Evolutionary conservation across 2,797 vertebrate genomes (phyloP), one percentile per base, ranked within the genome.

Genomic region (Micromesistius poutassou): DNA sequence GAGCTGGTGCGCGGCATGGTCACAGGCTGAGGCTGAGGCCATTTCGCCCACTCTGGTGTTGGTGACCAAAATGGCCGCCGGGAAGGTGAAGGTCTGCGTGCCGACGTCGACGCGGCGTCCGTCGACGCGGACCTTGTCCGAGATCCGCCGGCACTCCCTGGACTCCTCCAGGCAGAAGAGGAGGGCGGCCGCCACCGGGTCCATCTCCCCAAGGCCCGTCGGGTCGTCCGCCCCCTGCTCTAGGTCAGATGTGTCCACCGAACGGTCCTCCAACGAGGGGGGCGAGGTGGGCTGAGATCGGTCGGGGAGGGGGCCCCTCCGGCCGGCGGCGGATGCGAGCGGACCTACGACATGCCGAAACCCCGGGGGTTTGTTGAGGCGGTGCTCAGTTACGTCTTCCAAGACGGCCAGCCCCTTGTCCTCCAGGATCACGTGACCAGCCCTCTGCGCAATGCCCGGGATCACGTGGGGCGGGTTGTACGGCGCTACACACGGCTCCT

Each of bases 21-120:
- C 98, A 78, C 98, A 99, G 25, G 97, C 98, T 33, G 97, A 98
- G 1, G 97, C 97, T 22, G 97, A 98, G 22, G 98, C 97, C 84
- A 98, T 97, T 87, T 99, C 98, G 1, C 98, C 98, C 19, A 99
- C 97, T 94, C 97, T 95, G 5, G 97, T 98, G 92, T 95, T 96
- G 79, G 97, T 98, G 68, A 97, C 96, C 90, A 99, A 81, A 87
- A 99, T 96, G 74, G 97, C 96, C 74, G 97, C 96, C 0, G 97
- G 97, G 78, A 99, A 97, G 75, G 96, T 97, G 92, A 99, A 99
- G 0, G 98, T 99, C 87, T 99, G 97, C 19, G 97, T 99, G 83
- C 98, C 97, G 84, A 97, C 96, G 91, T 99, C 95, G 66, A 98
- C 89, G 0, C 50, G 96, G 87, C 94, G 95, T 30, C 95, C 94